Base-by-base conservation (phyloP, 2,888 invertebrate genomes). In the Antheraea yamamai region DNA sequence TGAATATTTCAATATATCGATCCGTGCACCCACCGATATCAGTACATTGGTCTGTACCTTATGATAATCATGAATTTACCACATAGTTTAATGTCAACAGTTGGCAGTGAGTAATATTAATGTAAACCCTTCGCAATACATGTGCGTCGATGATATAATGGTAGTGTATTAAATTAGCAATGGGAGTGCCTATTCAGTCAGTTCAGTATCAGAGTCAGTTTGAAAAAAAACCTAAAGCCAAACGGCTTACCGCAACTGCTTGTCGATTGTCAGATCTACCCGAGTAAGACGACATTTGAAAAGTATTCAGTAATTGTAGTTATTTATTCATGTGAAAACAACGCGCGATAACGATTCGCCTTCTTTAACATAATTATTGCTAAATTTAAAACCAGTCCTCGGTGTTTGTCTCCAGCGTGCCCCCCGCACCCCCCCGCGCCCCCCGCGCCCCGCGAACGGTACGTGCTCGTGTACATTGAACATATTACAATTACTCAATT, bases 321-420 rank as follows among this genome's bases (percentile, higher is more conserved):
- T 30, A 30, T 26, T 66, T 66, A 66, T 66, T 66, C 16, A 66
- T 66, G 30, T 30, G 30, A 66, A 20, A 7, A 72, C 75, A 74
- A 71, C 64, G 64, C 76, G 39, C 61, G 70, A 64, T 47, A 35
- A 18, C 26, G 72, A 76, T 76, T 70, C 74, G 76, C 23, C 61
- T 73, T 66, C 6, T 66, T 66, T 30, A 66, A 66, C 64, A 66
- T 26, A 66, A 66, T 66, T 66, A 30, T 66, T 66, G 30, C 30
- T 66, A 26, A 66, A 66, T 30, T 26, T 12, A 30, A 30, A 66
- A 66, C 64, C 64, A 66, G 64, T 66, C 30, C 30, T 66, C 30
- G 3, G 64, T 12, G 64, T 30, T 66, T 30, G 6, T 12, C 10
- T 26, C 16, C 26, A 30, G 20, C 58, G 4, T 4, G 0, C 20